Evolutionary conservation across 64 coral and sea anemone species (phyloP), one percentile per base, ranked within the genome.

Genomic region (Exaiptasia diaphana): DNA sequence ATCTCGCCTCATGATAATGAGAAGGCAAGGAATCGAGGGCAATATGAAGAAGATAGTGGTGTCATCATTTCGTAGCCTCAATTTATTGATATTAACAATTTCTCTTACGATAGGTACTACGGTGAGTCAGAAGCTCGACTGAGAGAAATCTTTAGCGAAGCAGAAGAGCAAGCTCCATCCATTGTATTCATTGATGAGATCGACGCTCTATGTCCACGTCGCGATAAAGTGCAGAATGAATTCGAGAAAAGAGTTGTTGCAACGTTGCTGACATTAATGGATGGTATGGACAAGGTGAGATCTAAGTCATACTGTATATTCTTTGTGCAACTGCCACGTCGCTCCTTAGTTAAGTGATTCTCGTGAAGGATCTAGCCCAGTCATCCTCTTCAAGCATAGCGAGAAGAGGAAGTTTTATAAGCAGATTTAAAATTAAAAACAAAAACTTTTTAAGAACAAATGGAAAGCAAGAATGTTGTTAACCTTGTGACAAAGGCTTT

Each of bases 221-320:
- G 95, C 49, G 95, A 99, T 30, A 99, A 89, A 46, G 89, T 99
- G 42, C 95, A 99, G 26, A 99, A 99, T 72, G 95, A 99, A 57
- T 99, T 99, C 70, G 95, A 99, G 75, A 91, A 93, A 64, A 88
- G 95, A 89, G 73, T 99, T 30, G 95, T 99, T 41, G 95, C 95
- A 5, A 99, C 95, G 1, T 35, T 99, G 10, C 85, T 99, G 0
- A 99, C 95, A 2, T 31, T 99, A 27, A 99, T 99, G 95, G 95
- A 99, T 75, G 95, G 95, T 12, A 81, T 92, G 62, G 41, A 82
- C n/a, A 80, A 73, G n/a, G 80, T 82, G 34, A 54, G 67, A 38
- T 31, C 24, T 25, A 22, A 46, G 15, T n/a, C n/a, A n/a, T n/a
- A n/a, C n/a, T n/a, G n/a, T n/a, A n/a, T n/a, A n/a, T n/a, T n/a